Percentiles rank a stretch among this genome's conserved stretches.
phyloP scores from a whole-genome alignment of 1,140 invertebrate genomes.

The Bursaphelenchus mucronatus region DNA sequence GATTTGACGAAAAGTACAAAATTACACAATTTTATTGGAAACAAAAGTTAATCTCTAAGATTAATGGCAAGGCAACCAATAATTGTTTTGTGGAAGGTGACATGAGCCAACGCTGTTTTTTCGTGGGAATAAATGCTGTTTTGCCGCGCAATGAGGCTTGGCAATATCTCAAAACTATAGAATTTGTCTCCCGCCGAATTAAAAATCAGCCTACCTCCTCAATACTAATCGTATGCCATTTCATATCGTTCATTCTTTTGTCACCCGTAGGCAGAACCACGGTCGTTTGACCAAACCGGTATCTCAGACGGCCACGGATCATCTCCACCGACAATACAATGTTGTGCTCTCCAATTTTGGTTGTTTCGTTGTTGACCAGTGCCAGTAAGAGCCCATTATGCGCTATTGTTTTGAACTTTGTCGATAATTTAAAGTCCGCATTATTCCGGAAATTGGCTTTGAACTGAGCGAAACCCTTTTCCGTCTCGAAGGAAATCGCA shows the following conservation, averaged over 20 bases:
- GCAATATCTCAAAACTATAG: too few species aligned
- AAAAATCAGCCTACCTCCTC: slow-evolving; percentile 17
- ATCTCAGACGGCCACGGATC: slow-evolving; percentile 24
- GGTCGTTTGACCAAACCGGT: slow-evolving; percentile 21
- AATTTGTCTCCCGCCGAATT: too few species aligned
- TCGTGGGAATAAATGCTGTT: too few species aligned
- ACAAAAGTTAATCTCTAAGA: too few species aligned
- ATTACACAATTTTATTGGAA: too few species aligned
- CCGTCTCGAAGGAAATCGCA: slow-evolving; percentile 25
- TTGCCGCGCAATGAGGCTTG: too few species aligned
- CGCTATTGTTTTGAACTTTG: slow-evolving; percentile 30
- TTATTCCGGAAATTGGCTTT: slow-evolving; percentile 12
- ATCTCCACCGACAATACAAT: slow-evolving; percentile 20
- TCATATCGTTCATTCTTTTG: slow-evolving; percentile 25
- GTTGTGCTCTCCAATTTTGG: slow-evolving; percentile 18
- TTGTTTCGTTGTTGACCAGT: slow-evolving; percentile 20
- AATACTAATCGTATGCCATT: slow-evolving; percentile 31
- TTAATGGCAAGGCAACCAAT: too few species aligned
- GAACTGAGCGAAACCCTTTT: slow-evolving; percentile 24
- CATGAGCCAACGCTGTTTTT: too few species aligned
- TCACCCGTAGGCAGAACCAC: slow-evolving; percentile 2
- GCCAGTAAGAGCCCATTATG: slow-evolving; percentile 17
- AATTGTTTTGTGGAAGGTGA: too few species aligned
- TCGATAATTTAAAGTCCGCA: slow-evolving; percentile 14
- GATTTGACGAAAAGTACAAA: too few species aligned